phyloP scores from a whole-genome alignment of 2,888 invertebrate species.

The Oscheius sp. region DNA sequence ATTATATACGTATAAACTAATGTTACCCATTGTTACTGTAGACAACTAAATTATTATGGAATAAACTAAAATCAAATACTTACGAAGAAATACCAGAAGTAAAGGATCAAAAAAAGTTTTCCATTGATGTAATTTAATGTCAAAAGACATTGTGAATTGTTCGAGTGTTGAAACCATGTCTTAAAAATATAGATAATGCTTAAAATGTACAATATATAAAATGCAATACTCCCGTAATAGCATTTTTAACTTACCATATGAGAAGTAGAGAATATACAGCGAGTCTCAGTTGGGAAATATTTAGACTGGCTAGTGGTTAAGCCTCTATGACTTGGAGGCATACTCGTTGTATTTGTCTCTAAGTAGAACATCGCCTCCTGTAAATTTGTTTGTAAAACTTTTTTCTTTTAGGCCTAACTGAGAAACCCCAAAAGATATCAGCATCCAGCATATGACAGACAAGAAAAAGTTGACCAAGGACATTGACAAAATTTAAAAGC shows the following conservation, averaged over 20 bases:
- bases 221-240: too few species aligned
- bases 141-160: conserved; percentile 4
- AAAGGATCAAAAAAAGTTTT: conserved; percentile 1
- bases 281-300: background rate
- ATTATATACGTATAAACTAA: background rate
- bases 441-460: background rate
- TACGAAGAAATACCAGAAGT: conserved; percentile 9
- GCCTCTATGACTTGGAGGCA: background rate
- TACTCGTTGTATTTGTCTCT: background rate
- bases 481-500: background rate
- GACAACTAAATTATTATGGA: background rate
- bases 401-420: background rate
- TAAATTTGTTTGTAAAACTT: background rate
- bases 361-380: background rate
- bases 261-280: background rate
- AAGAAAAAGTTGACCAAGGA: background rate
- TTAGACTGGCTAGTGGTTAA: background rate
- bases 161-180: background rate
- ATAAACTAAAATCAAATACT: background rate
- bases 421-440: conserved; percentile 1
- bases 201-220: background rate
- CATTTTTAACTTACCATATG: background rate
- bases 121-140: conserved; percentile 8
- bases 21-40: background rate
- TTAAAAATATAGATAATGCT: background rate